phyloP scores from a whole-genome alignment of 2,888 invertebrate species.

The Thecophora atra region DNA sequence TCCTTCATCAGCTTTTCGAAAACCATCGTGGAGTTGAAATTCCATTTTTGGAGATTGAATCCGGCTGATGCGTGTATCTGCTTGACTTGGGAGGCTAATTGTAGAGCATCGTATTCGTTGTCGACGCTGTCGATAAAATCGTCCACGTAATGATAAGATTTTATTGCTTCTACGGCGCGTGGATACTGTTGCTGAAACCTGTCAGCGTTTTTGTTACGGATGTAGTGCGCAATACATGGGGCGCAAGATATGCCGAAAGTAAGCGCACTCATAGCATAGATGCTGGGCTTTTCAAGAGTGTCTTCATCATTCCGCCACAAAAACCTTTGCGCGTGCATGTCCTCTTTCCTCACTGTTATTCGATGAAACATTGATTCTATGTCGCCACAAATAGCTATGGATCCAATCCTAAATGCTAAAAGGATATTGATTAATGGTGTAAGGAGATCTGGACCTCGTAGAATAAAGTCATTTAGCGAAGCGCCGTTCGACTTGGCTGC shows the following conservation, averaged over 20 bases:
- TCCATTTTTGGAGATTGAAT: not conserved
- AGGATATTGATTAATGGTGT: no score
- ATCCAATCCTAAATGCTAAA: no score
- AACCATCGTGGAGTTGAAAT: not conserved
- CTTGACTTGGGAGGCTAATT: constrained; percentile 31
- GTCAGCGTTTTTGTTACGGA: no score
- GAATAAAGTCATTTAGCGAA: no score
- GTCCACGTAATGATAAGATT: constrained; percentile 54
- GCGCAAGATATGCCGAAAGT: constrained; percentile 42
- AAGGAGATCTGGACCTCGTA: no score
- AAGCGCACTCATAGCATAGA: constrained; percentile 44
- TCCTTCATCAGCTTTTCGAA: not conserved
- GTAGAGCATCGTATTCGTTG: constrained; percentile 27
- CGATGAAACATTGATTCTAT: no score
- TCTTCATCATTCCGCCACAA: constrained; percentile 45
- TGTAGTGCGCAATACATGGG: no score
- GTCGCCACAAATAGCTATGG: no score
- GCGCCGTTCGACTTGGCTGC: no score
- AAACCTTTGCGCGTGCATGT: constrained; percentile 42
- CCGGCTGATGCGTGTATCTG: constrained; percentile 32
- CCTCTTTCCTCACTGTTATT: no score
- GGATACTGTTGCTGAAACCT: no score
- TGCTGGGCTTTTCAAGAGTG: constrained; percentile 34
- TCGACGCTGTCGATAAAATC: constrained; percentile 44
- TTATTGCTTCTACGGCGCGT: no score